phyloP scores from a whole-genome alignment of 2,113 vertebrate species.

The Lampris incognitus region DNA sequence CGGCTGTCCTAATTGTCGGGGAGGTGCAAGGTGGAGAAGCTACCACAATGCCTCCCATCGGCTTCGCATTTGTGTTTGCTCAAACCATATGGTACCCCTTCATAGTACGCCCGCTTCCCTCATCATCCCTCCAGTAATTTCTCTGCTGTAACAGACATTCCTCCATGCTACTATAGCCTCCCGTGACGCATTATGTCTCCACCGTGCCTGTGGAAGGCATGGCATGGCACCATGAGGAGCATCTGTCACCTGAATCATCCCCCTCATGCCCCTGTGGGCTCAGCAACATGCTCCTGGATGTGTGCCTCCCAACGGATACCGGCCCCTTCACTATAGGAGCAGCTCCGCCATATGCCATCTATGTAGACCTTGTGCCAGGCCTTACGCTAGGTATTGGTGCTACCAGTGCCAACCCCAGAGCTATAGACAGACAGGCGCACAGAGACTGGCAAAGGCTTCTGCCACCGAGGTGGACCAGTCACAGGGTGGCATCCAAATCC shows the following conservation, averaged over 20 bases:
- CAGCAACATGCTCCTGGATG: conserved; percentile 64
- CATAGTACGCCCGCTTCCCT: conserved; percentile 19
- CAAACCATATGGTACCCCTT: conserved; percentile 55
- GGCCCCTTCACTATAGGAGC: conserved; percentile 49
- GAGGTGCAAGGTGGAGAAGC: conserved; percentile 26
- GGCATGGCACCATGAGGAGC: conserved; percentile 52
- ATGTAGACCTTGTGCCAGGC: conserved; percentile 46
- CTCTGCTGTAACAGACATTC: conserved; percentile 61
- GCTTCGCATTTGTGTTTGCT: conserved; percentile 52
- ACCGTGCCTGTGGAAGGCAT: conserved; percentile 58
- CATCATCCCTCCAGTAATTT: conserved; percentile 6
- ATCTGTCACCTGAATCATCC: conserved; percentile 69
- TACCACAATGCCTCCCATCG: conserved; percentile 13
- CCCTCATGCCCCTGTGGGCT: conserved; percentile 44
- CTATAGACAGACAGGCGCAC: conserved; percentile 40
- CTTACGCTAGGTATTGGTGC: conserved; percentile 24
- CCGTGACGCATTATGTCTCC: conserved; percentile 53
- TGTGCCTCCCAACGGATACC: conserved; percentile 61
- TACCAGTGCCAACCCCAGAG: conserved; percentile 21
- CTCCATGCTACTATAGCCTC: conserved; percentile 52
- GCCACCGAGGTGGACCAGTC: neutral
- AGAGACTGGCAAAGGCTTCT: neutral
- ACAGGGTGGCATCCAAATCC: neutral
- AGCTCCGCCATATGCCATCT: conserved; percentile 62
- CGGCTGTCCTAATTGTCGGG: neutral